Evolutionary conservation across 2,797 vertebrate species (phyloP).

Genomic region (Tapirus indicus): DNA sequence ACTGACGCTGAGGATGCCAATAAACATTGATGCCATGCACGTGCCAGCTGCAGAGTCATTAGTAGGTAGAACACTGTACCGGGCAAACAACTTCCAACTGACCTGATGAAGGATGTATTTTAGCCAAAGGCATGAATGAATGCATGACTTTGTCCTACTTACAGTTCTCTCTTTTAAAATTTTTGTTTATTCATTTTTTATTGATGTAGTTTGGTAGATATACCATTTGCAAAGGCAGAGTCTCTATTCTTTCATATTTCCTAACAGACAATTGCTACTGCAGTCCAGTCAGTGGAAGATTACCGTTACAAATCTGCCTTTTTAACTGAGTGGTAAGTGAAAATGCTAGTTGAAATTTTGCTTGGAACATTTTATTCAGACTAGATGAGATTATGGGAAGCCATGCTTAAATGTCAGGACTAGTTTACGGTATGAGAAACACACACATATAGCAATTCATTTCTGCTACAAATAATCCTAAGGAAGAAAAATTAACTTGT

Average conservation of each 20-base stretch:
- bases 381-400: background rate
- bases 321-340: background rate
- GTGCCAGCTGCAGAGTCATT: conserved; percentile 73
- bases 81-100: conserved; percentile 72
- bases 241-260: background rate
- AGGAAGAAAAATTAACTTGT: background rate
- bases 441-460: background rate
- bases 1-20: conserved; percentile 76
- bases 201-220: background rate
- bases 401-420: background rate
- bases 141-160: conserved; percentile 63
- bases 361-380: background rate
- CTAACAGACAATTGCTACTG: background rate
- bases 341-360: background rate
- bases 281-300: background rate
- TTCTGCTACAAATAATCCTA: background rate
- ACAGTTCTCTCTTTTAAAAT: conserved; percentile 26
- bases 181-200: conserved; percentile 28
- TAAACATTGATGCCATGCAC: conserved; percentile 72
- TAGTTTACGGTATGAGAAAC: background rate
- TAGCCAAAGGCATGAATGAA: conserved; percentile 72
- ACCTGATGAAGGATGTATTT: conserved; percentile 54
- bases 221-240: background rate
- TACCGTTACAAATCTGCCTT: background rate
- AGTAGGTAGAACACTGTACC: conserved; percentile 78